Evolutionary conservation across 2,888 invertebrate genomes (phyloP), one percentile per base, ranked within the genome.

Genomic region (Brachynemurus nebulosus): DNA sequence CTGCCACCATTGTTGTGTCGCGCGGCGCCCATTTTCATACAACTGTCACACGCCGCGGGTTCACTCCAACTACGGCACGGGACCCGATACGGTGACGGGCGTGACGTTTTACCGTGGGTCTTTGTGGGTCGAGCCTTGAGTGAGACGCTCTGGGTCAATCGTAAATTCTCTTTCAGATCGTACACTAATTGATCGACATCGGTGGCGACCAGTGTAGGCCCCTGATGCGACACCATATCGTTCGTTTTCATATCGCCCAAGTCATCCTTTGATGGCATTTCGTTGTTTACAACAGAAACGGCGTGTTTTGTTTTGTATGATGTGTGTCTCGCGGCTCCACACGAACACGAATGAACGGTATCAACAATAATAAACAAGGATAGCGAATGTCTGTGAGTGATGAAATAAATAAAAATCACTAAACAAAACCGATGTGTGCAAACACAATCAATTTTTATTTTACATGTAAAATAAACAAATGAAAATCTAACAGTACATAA

Each of bases 141-240:
- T 33, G 57, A 66, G 41, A 43, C 58, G 48, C 58, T 56, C n/a
- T n/a, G n/a, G 19, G 70, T 66, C 43, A 77, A 59, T 39, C 75
- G 66, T 19, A 79, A 60, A 55, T 78, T 78, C 55, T 78, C 75
- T 57, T 78, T 78, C 47, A 79, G 76, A 59, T 77, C 76, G 44
- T 74, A 68, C 27, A 79, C 78, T 45, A 79, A 63, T 47, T 75
- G 70, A 55, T 78, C 78, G 51, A 79, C 72, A 56, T 77, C 77
- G 50, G 70, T 67, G 11, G 75, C 61, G 49, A 56, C 59, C 51
- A 63, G 62, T 47, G 7, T 59, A 55, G 23, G 46, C n/a, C n/a
- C n/a, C n/a, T n/a, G n/a, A n/a, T n/a, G n/a, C n/a, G n/a, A n/a
- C n/a, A n/a, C n/a, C 36, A 8, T 43, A 37, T 44, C 50, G 50